Conservation (phyloP, 2,797 vertebrate genomes). For the Rhynchonycteris naso region DNA sequence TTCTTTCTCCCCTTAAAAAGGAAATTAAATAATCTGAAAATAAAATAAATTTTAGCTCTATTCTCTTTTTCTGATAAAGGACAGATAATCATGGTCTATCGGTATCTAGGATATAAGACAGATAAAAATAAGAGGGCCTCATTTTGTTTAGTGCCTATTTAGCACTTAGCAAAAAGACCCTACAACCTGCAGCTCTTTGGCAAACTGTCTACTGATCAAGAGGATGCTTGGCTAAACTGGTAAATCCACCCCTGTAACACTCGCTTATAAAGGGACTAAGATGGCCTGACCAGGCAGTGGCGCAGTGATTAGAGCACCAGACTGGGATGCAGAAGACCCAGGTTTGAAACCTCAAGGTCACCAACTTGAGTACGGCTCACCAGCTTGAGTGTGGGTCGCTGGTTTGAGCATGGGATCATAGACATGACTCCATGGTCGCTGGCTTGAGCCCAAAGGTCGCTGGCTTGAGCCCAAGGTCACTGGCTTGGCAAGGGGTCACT, state of each 20-base stretch:
- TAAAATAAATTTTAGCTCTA: background rate
- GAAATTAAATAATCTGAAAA: background rate
- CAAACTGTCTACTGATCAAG: background rate
- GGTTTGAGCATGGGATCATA: no score
- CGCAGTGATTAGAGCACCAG: no score
- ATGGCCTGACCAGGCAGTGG: background rate
- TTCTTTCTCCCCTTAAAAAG: no score
- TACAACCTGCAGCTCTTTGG: background rate
- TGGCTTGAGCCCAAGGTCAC: no score
- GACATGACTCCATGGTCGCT: no score
- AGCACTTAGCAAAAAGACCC: background rate
- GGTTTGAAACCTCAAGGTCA: no score
- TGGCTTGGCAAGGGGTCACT: no score
- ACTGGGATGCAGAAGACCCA: no score
- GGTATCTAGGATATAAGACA: background rate
- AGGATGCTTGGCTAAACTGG: background rate
- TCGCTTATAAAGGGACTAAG: background rate
- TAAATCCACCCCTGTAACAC: background rate
- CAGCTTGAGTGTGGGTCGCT: no score
- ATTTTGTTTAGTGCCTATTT: background rate
- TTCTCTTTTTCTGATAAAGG: background rate
- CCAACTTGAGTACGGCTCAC: no score
- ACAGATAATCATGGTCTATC: background rate
- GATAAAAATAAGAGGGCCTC: background rate
- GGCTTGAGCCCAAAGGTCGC: no score